phyloP scores from a whole-genome alignment of 2,888 invertebrate species.

The Sarcophaga variegata region DNA sequence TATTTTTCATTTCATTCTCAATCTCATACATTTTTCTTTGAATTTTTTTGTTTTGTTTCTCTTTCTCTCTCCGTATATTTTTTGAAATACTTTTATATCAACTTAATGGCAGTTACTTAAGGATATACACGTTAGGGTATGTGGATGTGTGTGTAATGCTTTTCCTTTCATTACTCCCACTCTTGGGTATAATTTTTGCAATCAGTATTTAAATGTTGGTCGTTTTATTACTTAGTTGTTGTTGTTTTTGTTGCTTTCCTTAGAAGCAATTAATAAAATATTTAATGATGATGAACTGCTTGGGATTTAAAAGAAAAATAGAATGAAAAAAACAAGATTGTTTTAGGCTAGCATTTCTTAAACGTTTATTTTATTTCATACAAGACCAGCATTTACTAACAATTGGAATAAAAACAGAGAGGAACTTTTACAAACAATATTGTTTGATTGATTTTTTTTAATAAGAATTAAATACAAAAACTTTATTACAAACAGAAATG shows the following conservation, averaged over 20 bases:
- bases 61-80: too few species aligned
- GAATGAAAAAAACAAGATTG: too few species aligned
- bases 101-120: conserved; percentile 65
- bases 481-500: too few species aligned
- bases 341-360: too few species aligned
- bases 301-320: conserved; percentile 24
- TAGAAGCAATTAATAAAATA: conserved; percentile 66
- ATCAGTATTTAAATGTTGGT: conserved; percentile 53
- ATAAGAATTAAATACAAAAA: too few species aligned
- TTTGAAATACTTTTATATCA: conserved; percentile 27
- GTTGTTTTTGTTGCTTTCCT: background rate
- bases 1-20: conserved; percentile 18
- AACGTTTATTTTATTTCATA: too few species aligned
- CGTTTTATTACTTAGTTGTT: background rate
- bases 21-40: background rate
- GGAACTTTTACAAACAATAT: too few species aligned
- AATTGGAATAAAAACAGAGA: too few species aligned
- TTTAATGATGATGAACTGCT: conserved; percentile 64
- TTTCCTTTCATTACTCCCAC: conserved; percentile 32
- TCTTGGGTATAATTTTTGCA: conserved; percentile 11
- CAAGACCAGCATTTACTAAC: too few species aligned
- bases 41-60: background rate
- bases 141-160: background rate
- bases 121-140: conserved; percentile 44
- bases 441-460: too few species aligned